Percentiles rank a stretch among this genome's conserved stretches.
Conservation (phyloP, 1,140 invertebrate species). For the Portunus trituberculatus region DNA sequence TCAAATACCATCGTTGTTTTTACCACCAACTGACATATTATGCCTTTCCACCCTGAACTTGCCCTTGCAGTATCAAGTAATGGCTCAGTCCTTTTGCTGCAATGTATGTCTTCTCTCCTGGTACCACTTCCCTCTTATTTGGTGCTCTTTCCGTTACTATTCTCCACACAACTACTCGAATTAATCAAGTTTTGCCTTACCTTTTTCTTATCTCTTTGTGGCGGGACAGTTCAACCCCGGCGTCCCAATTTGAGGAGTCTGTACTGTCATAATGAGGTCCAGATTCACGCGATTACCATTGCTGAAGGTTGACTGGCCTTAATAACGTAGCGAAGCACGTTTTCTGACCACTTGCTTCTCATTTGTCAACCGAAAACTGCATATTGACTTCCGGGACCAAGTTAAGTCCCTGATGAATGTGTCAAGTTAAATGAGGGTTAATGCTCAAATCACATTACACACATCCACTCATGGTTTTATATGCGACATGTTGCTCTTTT, state of each 20-base stretch:
- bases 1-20: too few species aligned
- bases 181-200: neutral
- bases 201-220: neutral
- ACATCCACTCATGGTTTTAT: neutral
- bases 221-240: neutral
- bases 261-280: neutral
- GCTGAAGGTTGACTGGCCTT: neutral
- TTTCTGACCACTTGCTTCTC: slow-evolving; percentile 10
- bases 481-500: neutral
- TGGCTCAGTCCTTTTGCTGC: too few species aligned
- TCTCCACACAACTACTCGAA: neutral
- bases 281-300: neutral
- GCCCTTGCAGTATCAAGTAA: too few species aligned
- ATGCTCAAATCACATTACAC: neutral
- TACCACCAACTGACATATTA: too few species aligned
- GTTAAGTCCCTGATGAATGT: slow-evolving; percentile 2
- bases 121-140: neutral
- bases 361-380: slow-evolving; percentile 3
- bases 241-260: neutral
- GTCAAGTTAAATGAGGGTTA: slow-evolving; percentile 4
- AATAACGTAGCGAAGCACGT: neutral
- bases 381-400: neutral
- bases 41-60: too few species aligned
- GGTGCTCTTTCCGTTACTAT: neutral
- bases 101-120: neutral